These are phyloP conservation scores for Holacanthella duospinosa DNA, from an alignment of 2,888 invertebrate genomes.

Conservation along the genomic window DNA sequence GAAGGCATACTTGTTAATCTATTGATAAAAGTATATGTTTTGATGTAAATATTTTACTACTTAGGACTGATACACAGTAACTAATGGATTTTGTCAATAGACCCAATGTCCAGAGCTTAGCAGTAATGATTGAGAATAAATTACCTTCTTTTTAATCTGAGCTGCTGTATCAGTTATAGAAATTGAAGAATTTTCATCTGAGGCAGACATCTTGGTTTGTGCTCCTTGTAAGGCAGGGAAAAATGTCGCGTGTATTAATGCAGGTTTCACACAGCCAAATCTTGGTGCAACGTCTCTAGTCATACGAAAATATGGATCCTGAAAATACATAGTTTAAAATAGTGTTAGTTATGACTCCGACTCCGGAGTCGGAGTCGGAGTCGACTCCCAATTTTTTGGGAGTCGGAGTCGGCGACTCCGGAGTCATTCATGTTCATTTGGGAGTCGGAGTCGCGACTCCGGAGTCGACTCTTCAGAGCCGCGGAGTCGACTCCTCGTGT, in stretches of 20 bases:
- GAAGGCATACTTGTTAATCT: slow-evolving; percentile 90
- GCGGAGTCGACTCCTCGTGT: too few species aligned
- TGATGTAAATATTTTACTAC: too few species aligned
- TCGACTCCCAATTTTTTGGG: too few species aligned
- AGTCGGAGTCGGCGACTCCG: too few species aligned
- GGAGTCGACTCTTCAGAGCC: too few species aligned
- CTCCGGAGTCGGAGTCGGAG: too few species aligned
- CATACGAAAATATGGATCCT: slow-evolving; percentile 98
- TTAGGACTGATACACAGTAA: too few species aligned
- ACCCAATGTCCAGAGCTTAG: too few species aligned
- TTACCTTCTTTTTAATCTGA: slow-evolving; percentile 87
- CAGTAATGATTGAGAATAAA: too few species aligned
- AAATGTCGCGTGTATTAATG: slow-evolving; percentile 75
- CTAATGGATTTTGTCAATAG: too few species aligned
- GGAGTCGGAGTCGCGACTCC: too few species aligned
- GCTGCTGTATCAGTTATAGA: slow-evolving; percentile 91
- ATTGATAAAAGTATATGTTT: slow-evolving; percentile 16
- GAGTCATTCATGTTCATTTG: too few species aligned
- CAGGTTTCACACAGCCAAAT: slow-evolving; percentile 75
- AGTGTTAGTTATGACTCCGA: not conserved
- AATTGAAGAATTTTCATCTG: slow-evolving; percentile 84
- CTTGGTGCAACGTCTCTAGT: slow-evolving; percentile 93
- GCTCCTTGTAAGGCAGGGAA: slow-evolving; percentile 93
- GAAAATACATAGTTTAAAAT: slow-evolving; percentile 84
- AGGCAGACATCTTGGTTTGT: slow-evolving; percentile 96